Conservation (phyloP, 1,140 invertebrate species). For the Trichonephila inaurata region DNA sequence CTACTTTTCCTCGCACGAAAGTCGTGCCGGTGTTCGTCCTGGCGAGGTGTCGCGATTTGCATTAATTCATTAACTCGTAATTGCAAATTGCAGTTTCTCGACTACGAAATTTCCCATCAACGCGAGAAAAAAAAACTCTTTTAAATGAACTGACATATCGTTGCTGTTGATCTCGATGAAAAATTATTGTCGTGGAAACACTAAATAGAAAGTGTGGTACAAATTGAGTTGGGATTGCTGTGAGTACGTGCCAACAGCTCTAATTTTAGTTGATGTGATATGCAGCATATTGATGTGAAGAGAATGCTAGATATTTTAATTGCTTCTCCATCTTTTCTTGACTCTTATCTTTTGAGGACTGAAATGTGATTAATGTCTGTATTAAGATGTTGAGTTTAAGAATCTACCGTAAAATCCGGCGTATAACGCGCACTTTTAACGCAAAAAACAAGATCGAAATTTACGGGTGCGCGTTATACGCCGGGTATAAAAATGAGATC, state of each 20-base stretch:
- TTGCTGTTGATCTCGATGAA: not conserved
- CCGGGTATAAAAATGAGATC: no score
- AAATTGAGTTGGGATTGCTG: not conserved
- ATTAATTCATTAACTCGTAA: slow-evolving; percentile 48
- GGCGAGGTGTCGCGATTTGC: slow-evolving; percentile 6
- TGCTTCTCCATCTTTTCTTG: not conserved
- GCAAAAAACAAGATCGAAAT: no score
- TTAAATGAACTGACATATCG: not conserved
- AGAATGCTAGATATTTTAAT: not conserved
- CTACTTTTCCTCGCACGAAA: slow-evolving; percentile 12
- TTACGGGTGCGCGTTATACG: no score
- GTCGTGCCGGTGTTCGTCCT: slow-evolving; percentile 3
- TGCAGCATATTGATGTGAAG: not conserved
- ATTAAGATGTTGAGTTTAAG: no score
- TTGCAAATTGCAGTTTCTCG: not conserved
- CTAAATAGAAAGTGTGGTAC: not conserved
- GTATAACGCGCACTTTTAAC: no score
- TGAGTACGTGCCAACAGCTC: not conserved
- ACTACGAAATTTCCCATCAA: not conserved
- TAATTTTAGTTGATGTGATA: not conserved
- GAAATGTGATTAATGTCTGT: no score
- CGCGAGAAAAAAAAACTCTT: not conserved
- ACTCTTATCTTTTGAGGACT: no score
- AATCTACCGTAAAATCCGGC: no score
- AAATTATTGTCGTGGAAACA: not conserved